Evolutionary conservation across 2,113 vertebrate species (phyloP), one percentile per base, ranked within the genome.

Genomic region (Phasianus colchicus): DNA sequence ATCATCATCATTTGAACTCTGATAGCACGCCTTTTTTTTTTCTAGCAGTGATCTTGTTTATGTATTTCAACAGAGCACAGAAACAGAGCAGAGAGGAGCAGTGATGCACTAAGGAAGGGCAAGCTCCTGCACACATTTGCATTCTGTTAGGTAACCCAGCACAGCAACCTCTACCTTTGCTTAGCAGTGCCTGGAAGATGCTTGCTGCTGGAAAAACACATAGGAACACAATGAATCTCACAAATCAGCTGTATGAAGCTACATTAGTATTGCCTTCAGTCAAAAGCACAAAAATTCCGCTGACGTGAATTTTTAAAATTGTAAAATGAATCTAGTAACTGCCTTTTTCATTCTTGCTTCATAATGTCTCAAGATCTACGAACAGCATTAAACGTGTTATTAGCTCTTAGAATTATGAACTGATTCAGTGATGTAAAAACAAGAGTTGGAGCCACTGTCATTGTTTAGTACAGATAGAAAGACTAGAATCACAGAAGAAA

Each of bases 281-380:
- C 48, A 89, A 89, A 89, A 91, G n/a, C 2, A 2, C 64, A 77
- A 76, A 20, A 87, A 64, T 50, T 34, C 8, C 72, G 34, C 50
- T 64, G 55, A 67, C 1, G 3, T 34, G 45, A 55, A 60, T 38
- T 83, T 74, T 91, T 81, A 4, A 42, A 92, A 88, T 42, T 71
- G 4, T 3, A 83, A 86, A 81, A 93, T 55, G 5, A 86, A 81
- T 47, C 34, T 13, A 32, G 32, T 50, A 73, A 92, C 60, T 81
- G 76, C 29, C 52, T 90, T 83, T 88, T 94, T 88, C 65, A 43
- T 86, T 88, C 61, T 72, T 90, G 61, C 43, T 13, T 93, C 69
- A 29, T 29, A 67, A 11, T 47, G 48, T 25, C 25, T 88, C 29
- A 81, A 77, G 75, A 71, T 55, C 58, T 3, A 71, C 7, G 19